Evolutionary conservation across 1,140 invertebrate genomes (phyloP), one percentile per base, ranked within the genome.

Genomic region (Bombus superbus): DNA sequence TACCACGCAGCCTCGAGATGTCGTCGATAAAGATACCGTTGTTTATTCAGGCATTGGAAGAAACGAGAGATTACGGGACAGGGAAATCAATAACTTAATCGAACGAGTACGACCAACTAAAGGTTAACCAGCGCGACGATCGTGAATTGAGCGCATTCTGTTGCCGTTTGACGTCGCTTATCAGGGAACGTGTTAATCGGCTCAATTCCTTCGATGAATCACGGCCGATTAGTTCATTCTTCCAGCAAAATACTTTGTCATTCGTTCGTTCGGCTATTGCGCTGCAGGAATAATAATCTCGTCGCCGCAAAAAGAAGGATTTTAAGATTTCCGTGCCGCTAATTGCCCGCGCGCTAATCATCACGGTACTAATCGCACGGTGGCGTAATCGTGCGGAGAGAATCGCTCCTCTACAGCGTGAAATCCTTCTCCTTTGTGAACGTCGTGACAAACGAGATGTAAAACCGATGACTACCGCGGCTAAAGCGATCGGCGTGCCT

Each of bases 121-220:
- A 38, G 9, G 15, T 10, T 25, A 25, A 71, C 38, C 6, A 28
- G 2, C 38, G 22, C 9, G 28, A n/a, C 25, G 69, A 42, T 42
- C 22, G 28, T 42, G 35, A 71, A 28, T 40, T 13, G 11, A 71
- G 10, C 22, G 32, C 11, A 2, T n/a, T 38, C 18, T 10, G 10
- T 69, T 8, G 18, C 0, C 35, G 32, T 38, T 28, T 9, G 8
- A 25, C 25, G 35, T n/a, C 35, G 11, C 35, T 77, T 59, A 77
- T 77, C 53, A 38, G n/a, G 9, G 53, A 59, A 76, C 74, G 74
- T 76, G 74, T 59, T 53, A 11, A 25, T n/a, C 38, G 57, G 18
- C 18, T 15, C 32, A 8, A 42, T 78, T 42, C 75, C 32, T 64
- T 44, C 57, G 38, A 40, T 77, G 75, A 77, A 77, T 77, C 75